Base-by-base conservation (phyloP, 1,140 invertebrate species). In the Pinna nobilis region DNA sequence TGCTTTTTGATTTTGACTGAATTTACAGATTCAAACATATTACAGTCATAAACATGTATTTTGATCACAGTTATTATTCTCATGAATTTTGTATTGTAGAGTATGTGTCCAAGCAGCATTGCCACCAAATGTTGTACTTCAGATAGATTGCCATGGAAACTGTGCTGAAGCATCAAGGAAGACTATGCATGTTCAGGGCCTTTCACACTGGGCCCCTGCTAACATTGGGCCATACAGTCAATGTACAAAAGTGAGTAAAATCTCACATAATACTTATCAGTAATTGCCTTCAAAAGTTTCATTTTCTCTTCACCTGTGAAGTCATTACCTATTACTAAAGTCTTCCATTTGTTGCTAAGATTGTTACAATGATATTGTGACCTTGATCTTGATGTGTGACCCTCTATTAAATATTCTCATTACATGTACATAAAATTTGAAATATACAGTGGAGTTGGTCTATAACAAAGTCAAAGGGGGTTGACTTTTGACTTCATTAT, bases 191-290 rank as follows among this genome's bases (percentile, higher is more conserved):
- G 96, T 98, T 32, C 96, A 98, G 88, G 94, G 95, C 59, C 93
- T 98, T 70, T 98, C 96, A 28, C 95, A 98, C 89, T 98, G 97
- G 97, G 96, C 96, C 4, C 96, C 96, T 5, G 95, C 96, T 6
- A 95, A 97, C 85, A 97, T 98, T 79, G 96, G 96, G 18, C 96
- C 97, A 35, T 98, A 98, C 87, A 98, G 96, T 86, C 97, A 98
- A 91, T 95, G 94, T 30, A 92, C 95, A 70, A 92, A 93, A 90
- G 94, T 95, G 86, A 60, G 74, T 39, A 6, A 30, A 53, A 66
- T 63, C 15, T 47, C 30, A 4, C n/a, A 28, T 11, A n/a, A 32
- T 57, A 18, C 39, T 41, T 18, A 55, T n/a, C 13, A 63, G 23
- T 18, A 57, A 25, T 57, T 59, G 28, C 35, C 0, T 11, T 20